Evolutionary conservation across 2,797 vertebrate species (phyloP).

Genomic region (Smutsia gigantea): DNA sequence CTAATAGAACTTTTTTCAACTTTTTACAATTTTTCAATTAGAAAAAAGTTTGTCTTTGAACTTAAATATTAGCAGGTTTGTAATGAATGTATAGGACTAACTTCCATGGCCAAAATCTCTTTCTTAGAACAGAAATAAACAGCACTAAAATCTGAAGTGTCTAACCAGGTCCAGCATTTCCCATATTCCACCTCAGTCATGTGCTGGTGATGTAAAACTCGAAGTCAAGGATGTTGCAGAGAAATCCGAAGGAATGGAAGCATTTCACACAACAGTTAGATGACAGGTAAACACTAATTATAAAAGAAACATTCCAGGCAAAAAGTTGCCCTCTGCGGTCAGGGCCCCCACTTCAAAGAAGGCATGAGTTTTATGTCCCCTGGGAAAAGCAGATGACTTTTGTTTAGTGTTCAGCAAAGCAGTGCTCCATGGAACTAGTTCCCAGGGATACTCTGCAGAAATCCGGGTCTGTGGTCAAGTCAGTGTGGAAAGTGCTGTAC

Average conservation of each 20-base stretch:
- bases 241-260: not conserved
- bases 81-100: not conserved
- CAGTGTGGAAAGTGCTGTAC: not conserved
- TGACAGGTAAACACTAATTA: no score
- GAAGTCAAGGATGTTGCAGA: not conserved
- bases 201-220: accelerated
- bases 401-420: not conserved
- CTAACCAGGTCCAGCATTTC: not conserved
- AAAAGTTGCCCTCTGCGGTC: not conserved
- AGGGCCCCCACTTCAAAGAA: not conserved
- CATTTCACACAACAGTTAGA: not conserved
- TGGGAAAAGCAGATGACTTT: not conserved
- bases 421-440: accelerated
- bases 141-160: not conserved
- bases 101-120: not conserved
- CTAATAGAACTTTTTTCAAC: not conserved
- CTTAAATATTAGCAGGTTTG: not conserved
- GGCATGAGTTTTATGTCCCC: not conserved
- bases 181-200: not conserved
- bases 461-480: not conserved
- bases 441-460: not conserved
- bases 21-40: not conserved
- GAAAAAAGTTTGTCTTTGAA: not conserved
- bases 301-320: not conserved
- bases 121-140: not conserved